Base-by-base conservation (phyloP, 2,797 vertebrate genomes). In the Enteromius treurensis region DNA sequence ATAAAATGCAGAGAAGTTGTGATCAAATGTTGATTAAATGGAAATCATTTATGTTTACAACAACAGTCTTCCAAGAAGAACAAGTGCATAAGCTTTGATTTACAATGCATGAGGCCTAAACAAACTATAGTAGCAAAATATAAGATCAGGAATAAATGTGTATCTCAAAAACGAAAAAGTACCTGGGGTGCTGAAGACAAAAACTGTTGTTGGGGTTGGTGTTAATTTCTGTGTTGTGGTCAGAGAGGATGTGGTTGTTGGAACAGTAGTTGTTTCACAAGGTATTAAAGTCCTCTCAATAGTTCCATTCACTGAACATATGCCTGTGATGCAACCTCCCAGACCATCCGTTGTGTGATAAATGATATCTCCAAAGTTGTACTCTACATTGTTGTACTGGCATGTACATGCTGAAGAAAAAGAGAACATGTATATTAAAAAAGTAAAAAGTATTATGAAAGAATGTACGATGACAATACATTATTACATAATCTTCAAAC, bases 321-420 rank as follows among this genome's bases (percentile, higher is more conserved):
- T 79, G 70, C 96, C 97, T 0, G 84, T 91, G n/a, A 98, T 95
- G 80, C 97, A 99, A 45, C 92, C 89, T 47, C 95, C 96, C 0
- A 89, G 88, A 14, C 96, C 96, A n/a, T 98, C 97, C 0, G 93
- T 94, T 0, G 96, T 98, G 81, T 94, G 85, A 89, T 99, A 99
- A 84, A 98, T 93, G 4, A 91, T 87, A 0, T 90, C 92, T 0
- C 93, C 92, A 0, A 94, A 95, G 0, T 74, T 80, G 86, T 95
- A 97, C 2, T 3, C 90, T 74, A 87, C 92, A 5, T 95, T 95
- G 0, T 93, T 91, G 0, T 97, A 89, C 49, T 40, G 86, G 85
- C 97, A 99, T 67, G 79, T 62, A 19, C 97, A 99, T 80, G 88
- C 97, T 98, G 90, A 47, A 85, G 80, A 37, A 13, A 84, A 51